These are phyloP conservation scores for Nicator chloris DNA, from an alignment of 2,113 vertebrate species.

Conservation along the genomic window DNA sequence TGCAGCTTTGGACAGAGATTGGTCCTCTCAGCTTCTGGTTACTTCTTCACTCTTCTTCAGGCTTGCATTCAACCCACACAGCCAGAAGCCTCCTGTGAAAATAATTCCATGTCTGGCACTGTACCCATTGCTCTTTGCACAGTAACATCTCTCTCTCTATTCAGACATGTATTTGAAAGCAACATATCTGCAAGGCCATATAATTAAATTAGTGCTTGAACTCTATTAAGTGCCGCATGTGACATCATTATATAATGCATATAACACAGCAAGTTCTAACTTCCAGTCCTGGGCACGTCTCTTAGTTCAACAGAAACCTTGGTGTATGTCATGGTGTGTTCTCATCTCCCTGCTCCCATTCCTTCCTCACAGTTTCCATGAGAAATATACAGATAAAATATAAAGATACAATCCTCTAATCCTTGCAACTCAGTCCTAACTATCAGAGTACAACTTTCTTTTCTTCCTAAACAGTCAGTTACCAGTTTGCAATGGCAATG, in stretches of 20 bases:
- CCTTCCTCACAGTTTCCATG: not conserved
- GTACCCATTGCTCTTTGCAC: not conserved
- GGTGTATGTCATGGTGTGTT: rapidly evolving
- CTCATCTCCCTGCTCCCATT: not conserved
- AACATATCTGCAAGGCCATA: not conserved
- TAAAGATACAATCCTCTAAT: not conserved
- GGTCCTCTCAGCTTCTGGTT: not conserved
- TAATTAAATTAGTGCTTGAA: not conserved
- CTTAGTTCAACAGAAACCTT: not conserved
- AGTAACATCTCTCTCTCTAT: not conserved
- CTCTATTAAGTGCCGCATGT: not conserved
- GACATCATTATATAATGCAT: not conserved
- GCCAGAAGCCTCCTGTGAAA: not conserved
- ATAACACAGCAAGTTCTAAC: not conserved
- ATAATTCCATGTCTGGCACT: not conserved
- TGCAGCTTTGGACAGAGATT: not conserved
- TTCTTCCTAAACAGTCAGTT: not conserved
- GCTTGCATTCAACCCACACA: not conserved
- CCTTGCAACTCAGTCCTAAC: not conserved
- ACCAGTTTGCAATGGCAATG: rapidly evolving
- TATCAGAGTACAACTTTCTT: not conserved
- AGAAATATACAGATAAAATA: not conserved
- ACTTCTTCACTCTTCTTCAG: not conserved
- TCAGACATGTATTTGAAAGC: not conserved
- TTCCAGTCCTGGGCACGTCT: not conserved